Evolutionary conservation across 2,888 invertebrate genomes (phyloP).

Genomic region (Crepidodera aurea): DNA sequence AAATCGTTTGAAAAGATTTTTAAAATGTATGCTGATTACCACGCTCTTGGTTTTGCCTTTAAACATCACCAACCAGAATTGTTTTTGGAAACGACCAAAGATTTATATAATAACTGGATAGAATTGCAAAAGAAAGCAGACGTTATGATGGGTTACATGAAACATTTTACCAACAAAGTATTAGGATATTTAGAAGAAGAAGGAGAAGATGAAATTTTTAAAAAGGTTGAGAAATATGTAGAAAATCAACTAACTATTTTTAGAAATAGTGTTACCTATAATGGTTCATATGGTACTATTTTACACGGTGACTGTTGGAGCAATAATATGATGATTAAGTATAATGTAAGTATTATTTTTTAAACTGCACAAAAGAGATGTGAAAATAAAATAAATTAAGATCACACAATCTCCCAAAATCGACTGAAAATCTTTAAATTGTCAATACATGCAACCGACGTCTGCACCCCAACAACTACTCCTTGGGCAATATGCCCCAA

Average conservation of each 20-base stretch:
- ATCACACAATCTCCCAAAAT: too few relatives aligned
- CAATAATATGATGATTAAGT: slow-evolving; percentile 51
- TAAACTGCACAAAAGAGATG: too few relatives aligned
- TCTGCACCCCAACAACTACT: too few relatives aligned
- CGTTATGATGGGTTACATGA: neutral
- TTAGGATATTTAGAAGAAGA: neutral
- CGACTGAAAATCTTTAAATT: too few relatives aligned
- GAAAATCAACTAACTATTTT: neutral
- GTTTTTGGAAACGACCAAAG: neutral
- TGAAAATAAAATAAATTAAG: too few relatives aligned
- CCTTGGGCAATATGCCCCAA: too few relatives aligned
- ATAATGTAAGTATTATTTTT: slow-evolving; percentile 47
- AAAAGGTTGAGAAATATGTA: slow-evolving; percentile 14
- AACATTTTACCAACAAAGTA: neutral
- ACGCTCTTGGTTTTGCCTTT: neutral
- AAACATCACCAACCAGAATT: neutral
- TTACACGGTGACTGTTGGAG: slow-evolving; percentile 50
- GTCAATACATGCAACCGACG: too few relatives aligned
- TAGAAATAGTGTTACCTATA: neutral
- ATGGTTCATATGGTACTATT: slow-evolving; percentile 9
- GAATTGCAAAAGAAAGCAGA: too few relatives aligned
- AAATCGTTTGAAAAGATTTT: slow-evolving; percentile 40
- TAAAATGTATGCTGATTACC: slow-evolving; percentile 39
- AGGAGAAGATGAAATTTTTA: neutral
- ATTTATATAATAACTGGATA: neutral